Base-by-base conservation (phyloP, 2,113 vertebrate genomes). In the Scopus umbretta region DNA sequence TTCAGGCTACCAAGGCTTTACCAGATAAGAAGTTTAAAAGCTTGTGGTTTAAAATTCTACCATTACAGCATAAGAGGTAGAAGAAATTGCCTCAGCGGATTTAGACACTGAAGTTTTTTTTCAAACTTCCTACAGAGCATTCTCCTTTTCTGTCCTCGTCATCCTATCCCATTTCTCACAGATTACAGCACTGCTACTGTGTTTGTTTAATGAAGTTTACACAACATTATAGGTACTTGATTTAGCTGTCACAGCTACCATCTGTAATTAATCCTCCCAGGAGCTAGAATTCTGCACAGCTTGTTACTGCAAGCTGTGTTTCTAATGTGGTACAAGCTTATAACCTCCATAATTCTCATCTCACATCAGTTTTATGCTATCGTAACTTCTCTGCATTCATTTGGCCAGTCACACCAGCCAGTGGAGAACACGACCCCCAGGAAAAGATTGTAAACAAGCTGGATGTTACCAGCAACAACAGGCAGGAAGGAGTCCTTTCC, bases 251-350 rank as follows among this genome's bases (percentile, higher is more conserved):
- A 90, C 87, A 86, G 83, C 86, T 73, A 81, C 89, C 81, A 90
- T 79, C 89, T 91, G 93, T 83, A 96, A 96, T 95, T 92, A 96
- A 96, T 93, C 92, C 93, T 96, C 89, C 50, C 89, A 90, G 81
- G 91, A 97, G 91, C 92, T 62, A 58, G 73, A 80, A 53, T 0
- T 1, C 91, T 66, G 89, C 86, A 85, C 89, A 91, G 70, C 76
- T 82, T 92, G 80, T 45, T 90, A 81, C 62, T 67, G 70, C 80
- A 85, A 72, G 63, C 92, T 71, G 62, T 10, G 38, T 47, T 76
- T 91, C 84, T 73, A 65, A 55, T 4, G 62, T 6, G 18, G 30
- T 43, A 66, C 53, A 70, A 92, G 92, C 86, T 95, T 65, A 82
- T 38, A n/a, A 70, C 53, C 93, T 86, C 91, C 36, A 7, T 58